Conservation (phyloP, 2,113 vertebrate species). For the Mobula hypostoma region DNA sequence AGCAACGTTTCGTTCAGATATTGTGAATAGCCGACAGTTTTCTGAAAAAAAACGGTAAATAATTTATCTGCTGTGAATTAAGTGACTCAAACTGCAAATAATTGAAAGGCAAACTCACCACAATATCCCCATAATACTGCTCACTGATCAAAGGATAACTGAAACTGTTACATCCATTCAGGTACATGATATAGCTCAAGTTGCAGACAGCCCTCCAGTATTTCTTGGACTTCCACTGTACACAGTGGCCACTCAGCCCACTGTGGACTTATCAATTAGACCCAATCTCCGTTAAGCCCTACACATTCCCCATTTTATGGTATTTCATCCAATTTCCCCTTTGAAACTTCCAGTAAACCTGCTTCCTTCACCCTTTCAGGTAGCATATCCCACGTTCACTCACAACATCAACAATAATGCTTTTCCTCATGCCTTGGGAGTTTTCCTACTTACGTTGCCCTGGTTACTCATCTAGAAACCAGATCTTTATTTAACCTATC, state of each 20-base stretch:
- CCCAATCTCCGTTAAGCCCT: background rate
- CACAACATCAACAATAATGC: background rate
- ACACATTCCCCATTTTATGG: background rate
- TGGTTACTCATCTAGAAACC: background rate
- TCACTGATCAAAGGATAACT: background rate
- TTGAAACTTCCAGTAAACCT: background rate
- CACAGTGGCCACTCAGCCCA: background rate
- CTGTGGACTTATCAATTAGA: background rate
- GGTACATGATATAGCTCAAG: background rate
- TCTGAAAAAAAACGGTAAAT: background rate
- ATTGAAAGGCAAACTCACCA: background rate
- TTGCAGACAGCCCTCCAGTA: background rate
- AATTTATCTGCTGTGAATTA: background rate
- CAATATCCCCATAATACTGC: background rate
- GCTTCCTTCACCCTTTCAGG: background rate
- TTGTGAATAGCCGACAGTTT: background rate
- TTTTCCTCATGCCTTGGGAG: background rate
- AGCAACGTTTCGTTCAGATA: background rate
- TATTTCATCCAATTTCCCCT: background rate
- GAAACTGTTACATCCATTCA: background rate
- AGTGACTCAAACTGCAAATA: background rate
- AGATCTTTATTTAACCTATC: background rate
- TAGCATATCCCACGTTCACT: background rate
- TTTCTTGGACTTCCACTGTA: background rate
- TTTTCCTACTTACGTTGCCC: background rate